Conservation (phyloP, 2,113 vertebrate genomes). For the Pelusios castaneus region DNA sequence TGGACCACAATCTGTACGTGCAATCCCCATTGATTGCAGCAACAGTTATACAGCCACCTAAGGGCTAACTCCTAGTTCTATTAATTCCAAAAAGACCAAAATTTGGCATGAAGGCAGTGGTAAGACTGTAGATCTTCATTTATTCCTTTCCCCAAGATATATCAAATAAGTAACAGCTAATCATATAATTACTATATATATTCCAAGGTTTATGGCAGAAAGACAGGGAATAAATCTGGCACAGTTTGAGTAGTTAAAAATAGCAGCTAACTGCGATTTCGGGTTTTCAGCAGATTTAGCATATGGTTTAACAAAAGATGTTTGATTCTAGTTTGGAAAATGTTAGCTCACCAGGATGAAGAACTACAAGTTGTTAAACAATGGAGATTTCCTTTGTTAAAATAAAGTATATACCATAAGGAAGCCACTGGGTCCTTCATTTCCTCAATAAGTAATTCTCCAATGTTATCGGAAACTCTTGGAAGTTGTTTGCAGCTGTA, state of each 20-base stretch:
- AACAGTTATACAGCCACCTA: neutral
- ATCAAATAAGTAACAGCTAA: neutral
- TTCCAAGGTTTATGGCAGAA: neutral
- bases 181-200: neutral
- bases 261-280: neutral
- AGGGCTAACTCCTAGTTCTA: neutral
- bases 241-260: neutral
- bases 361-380: conserved; percentile 46
- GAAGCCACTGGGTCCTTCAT: conserved; percentile 26
- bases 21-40: neutral
- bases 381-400: conserved; percentile 48
- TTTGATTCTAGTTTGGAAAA: neutral
- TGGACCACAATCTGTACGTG: neutral
- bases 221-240: neutral
- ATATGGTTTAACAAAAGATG: neutral
- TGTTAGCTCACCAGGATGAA: conserved; percentile 22
- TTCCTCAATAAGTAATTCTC: conserved; percentile 68
- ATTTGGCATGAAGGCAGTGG: neutral
- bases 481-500: conserved; percentile 88
- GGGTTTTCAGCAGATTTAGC: neutral
- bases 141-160: neutral
- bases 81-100: neutral
- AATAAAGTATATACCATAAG: conserved; percentile 51
- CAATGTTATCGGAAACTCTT: conserved; percentile 77
- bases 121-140: neutral